Conservation (phyloP, 2,113 vertebrate species). For the Mobula birostris region DNA sequence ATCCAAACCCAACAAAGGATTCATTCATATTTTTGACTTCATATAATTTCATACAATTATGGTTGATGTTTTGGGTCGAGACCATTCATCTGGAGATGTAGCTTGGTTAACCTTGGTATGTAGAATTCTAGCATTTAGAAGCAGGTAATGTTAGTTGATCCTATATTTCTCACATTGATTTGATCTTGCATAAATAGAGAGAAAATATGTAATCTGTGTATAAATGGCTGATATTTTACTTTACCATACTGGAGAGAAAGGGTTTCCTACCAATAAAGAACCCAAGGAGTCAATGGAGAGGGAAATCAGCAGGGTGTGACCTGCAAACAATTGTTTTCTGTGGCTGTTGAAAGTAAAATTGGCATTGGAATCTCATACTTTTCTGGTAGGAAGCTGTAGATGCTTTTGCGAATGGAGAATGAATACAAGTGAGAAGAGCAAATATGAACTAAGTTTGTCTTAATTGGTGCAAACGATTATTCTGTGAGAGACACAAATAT, state of each 20-base stretch:
- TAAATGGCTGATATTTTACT: background rate
- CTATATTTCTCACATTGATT: too few species aligned
- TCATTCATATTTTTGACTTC: too few species aligned
- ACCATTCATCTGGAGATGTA: too few species aligned
- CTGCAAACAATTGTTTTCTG: background rate
- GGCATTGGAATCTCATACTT: background rate
- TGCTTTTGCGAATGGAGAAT: background rate
- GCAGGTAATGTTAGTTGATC: background rate
- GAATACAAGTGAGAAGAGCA: background rate
- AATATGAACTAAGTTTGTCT: background rate
- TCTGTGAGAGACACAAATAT: background rate
- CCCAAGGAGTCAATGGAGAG: background rate
- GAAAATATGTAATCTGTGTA: background rate
- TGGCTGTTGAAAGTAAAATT: background rate
- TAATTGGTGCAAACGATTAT: background rate
- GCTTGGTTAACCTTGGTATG: background rate
- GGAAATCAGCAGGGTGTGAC: background rate
- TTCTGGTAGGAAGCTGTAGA: background rate
- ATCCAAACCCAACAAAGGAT: too few species aligned
- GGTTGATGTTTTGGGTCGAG: too few species aligned
- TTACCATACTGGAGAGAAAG: background rate
- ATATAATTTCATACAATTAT: background rate
- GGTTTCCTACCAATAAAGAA: background rate
- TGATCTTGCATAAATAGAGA: background rate
- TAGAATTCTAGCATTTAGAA: background rate